phyloP scores from a whole-genome alignment of 2,888 invertebrate genomes.

The Aphrophora alni region DNA sequence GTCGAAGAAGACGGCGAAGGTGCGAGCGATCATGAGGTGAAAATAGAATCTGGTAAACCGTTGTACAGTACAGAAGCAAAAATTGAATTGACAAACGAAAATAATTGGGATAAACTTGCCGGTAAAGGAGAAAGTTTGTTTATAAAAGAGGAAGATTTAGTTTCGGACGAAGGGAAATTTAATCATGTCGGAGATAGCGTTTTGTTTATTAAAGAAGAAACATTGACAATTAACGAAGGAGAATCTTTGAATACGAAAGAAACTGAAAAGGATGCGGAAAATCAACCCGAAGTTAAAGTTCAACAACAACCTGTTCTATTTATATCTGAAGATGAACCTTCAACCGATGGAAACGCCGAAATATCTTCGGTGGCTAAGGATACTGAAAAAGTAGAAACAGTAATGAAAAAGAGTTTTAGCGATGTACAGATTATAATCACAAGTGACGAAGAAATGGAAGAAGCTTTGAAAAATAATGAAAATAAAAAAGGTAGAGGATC shows the following conservation, averaged over 20 bases:
- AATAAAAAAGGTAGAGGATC: slow-evolving; percentile 19
- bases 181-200: background rate
- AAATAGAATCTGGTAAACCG: too few relatives aligned
- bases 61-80: too few relatives aligned
- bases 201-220: background rate
- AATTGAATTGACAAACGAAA: too few relatives aligned
- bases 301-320: background rate
- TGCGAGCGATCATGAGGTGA: too few relatives aligned
- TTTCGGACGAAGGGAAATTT: background rate
- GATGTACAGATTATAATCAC: background rate
- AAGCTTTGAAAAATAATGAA: slow-evolving; percentile 16
- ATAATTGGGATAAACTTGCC: too few relatives aligned
- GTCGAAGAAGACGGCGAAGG: background rate
- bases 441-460: slow-evolving; percentile 17
- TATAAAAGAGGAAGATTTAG: background rate
- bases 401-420: background rate
- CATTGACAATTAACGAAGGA: too few relatives aligned
- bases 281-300: background rate
- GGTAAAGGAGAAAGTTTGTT: background rate
- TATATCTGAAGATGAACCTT: background rate
- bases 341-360: background rate
- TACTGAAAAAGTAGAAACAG: background rate
- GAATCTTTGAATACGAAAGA: too few relatives aligned
- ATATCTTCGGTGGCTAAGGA: background rate
- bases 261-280: too few relatives aligned